phyloP scores from a whole-genome alignment of 2,113 vertebrate genomes.

The Balaeniceps rex region DNA sequence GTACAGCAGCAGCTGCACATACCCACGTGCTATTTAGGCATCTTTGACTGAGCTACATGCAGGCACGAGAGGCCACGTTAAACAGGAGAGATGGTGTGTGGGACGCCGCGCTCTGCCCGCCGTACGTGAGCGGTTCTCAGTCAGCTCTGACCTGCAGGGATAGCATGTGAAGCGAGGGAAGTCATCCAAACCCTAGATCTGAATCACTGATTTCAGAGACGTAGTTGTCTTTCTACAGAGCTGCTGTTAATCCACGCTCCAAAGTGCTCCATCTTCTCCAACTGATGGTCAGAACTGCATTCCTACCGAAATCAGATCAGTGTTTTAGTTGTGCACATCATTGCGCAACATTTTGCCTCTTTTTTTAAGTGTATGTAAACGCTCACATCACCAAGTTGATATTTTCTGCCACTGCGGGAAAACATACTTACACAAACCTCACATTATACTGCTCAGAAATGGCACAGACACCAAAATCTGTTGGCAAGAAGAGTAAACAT shows the following conservation, averaged over 20 bases:
- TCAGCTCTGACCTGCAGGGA: neutral
- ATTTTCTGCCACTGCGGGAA: neutral
- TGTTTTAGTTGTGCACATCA: accelerated
- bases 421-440: neutral
- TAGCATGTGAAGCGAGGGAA: accelerated
- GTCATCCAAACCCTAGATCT: neutral
- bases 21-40: accelerated
- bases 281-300: too few species aligned
- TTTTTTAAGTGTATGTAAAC: neutral
- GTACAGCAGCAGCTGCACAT: accelerated
- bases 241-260: neutral
- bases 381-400: neutral
- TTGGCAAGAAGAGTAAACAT: neutral
- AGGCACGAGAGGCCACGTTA: accelerated
- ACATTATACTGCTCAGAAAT: neutral
- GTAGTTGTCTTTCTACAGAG: accelerated
- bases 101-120: neutral
- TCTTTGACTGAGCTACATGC: neutral
- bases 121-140: accelerated
- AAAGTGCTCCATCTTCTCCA: neutral
- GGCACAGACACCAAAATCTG: neutral
- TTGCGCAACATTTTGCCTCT: accelerated
- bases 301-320: neutral
- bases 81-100: accelerated
- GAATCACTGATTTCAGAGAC: neutral